These are phyloP conservation scores for Gisinianus flammeolus DNA, from an alignment of 2,888 invertebrate genomes.

Conservation along the genomic window DNA sequence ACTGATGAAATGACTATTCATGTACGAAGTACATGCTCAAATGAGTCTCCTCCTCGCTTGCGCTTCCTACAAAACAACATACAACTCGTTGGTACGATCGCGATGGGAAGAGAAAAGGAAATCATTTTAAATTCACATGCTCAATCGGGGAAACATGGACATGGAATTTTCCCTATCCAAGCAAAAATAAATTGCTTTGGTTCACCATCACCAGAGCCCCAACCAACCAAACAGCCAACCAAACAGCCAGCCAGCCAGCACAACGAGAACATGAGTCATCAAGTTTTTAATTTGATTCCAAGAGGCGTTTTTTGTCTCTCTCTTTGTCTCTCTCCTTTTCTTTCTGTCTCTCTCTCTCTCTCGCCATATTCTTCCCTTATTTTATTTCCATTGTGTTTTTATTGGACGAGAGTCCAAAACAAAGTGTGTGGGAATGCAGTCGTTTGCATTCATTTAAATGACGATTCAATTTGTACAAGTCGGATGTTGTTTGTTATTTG, in stretches of 20 bases:
- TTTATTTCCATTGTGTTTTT: neutral
- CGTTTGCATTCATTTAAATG: too few relatives aligned
- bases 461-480: too few relatives aligned
- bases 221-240: too few relatives aligned
- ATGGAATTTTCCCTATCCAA: neutral
- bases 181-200: neutral
- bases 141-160: too few relatives aligned
- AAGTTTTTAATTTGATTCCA: neutral
- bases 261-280: neutral
- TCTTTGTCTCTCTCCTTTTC: neutral
- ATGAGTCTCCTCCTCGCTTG: too few relatives aligned
- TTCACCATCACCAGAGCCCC: neutral
- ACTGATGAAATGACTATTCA: neutral
- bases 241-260: too few relatives aligned
- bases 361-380: neutral
- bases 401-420: neutral
- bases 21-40: neutral
- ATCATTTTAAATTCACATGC: neutral
- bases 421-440: neutral
- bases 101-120: neutral
- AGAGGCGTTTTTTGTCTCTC: neutral
- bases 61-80: too few relatives aligned
- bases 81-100: neutral
- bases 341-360: neutral
- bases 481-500: too few relatives aligned